Evolutionary conservation across 2,888 invertebrate species (phyloP), one percentile per base, ranked within the genome.

Genomic region (Stenchaetothrips biformis): DNA sequence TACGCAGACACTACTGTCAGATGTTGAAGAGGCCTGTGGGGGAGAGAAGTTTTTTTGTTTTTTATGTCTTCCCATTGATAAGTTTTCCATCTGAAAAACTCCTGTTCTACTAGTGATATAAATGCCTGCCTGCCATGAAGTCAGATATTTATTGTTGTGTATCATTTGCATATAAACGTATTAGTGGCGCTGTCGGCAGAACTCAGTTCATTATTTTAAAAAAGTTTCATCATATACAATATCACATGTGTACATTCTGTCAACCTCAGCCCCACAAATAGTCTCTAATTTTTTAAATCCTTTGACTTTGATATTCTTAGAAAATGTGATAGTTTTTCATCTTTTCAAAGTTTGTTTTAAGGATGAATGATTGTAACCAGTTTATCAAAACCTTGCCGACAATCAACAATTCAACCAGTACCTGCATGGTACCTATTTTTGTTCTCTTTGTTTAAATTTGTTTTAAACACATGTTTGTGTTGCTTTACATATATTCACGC

Each of bases 271-370:
- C n/a, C n/a, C 67, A 74, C 67, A 74, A 74, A 25, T 74, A 74
- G 67, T 74, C 67, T 21, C 21, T 74, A 21, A 74, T 74, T 11
- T 21, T 74, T 74, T 74, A 25, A 37, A 21, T 74, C 67, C 67
- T 74, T 21, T 53, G 53, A 53, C 53, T 53, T 53, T 74, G 67
- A 74, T 74, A 74, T 21, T 74, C 67, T 21, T 74, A 74, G 67
- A 25, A 74, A 74, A 25, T 74, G 67, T 74, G 67, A 74, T 74
- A 74, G 25, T 74, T 7, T 21, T 74, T 74, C 67, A 74, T 74
- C 25, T 25, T 74, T 74, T 74, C 67, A 74, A 74, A 74, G 67
- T 74, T 74, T 7, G 11, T 53, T 53, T 18, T 53, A 18, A 53
- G 18, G 53, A 18, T 18, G 13, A 13, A 53, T 18, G 18, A 4